Base-by-base conservation (phyloP, 2,888 invertebrate species). In the Coelogynopora nodosa region DNA sequence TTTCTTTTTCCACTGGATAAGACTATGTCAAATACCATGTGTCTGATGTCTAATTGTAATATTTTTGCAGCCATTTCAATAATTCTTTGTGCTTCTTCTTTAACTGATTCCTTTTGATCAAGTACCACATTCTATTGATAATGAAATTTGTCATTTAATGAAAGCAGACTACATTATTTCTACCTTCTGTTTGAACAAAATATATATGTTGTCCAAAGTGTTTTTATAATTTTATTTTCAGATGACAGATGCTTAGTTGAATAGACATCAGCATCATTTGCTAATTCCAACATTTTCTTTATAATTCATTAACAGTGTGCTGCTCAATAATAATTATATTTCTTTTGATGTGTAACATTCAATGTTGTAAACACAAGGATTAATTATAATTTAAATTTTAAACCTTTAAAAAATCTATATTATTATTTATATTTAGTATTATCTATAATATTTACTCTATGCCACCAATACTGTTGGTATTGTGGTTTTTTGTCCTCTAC, bases 141-240 rank as follows among this genome's bases (percentile, higher is more conserved):
- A 82, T 82, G 30, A 82, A 82, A 30, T 30, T 18, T 5, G 2
- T 23, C 82, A 82, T 82, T 82, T 82, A 27, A 82, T 29, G 82
- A 30, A 82, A 82, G 82, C 29, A 82, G 31, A 82, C 82, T 82
- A 82, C 82, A 80, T 80, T n/a, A 80, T 27, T 80, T 27, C 80
- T 80, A 26, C 80, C 80, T 82, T 82, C 31, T 82, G 29, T 30
- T 82, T 82, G n/a, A 82, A 29, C 31, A 30, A 82, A 82, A 30
- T 82, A 82, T 82, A 82, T 82, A 29, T 82, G 29, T 30, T 82
- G 30, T 82, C 82, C 82, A 82, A 30, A 82, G 82, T 82, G 31
- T 5, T 82, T 2, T 28, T 82, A 18, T 29, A 28, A 82, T 82
- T 82, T 30, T 13, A 30, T 5, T 28, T 82, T n/a, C n/a, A n/a